These are phyloP conservation scores for Philaenus spumarius DNA, from an alignment of 1,140 invertebrate species.

Conservation along the genomic window DNA sequence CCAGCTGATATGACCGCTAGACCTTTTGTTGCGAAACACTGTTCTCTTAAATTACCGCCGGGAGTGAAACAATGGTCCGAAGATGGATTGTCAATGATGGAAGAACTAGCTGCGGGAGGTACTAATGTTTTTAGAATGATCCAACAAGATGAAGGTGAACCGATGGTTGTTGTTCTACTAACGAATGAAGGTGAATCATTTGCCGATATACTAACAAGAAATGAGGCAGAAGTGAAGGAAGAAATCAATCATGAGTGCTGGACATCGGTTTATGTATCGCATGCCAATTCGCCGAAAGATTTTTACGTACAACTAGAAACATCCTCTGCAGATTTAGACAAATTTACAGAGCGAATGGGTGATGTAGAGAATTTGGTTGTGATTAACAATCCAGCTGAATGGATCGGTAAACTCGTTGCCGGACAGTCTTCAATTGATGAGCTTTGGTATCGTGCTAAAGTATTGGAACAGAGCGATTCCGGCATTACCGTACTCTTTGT, in stretches of 20 bases:
- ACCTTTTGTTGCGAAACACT: slow-evolving; percentile 53
- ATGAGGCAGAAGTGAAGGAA: too few relatives aligned
- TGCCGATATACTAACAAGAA: too few relatives aligned
- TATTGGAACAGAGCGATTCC: slow-evolving; percentile 50
- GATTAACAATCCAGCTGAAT: not conserved
- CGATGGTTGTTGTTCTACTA: too few relatives aligned
- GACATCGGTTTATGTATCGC: slow-evolving; percentile 40
- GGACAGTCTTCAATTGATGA: slow-evolving; percentile 54
- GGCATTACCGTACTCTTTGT: slow-evolving; percentile 49
- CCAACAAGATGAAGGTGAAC: too few relatives aligned
- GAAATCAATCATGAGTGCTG: too few relatives aligned
- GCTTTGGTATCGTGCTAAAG: slow-evolving; percentile 57
- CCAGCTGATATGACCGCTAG: slow-evolving; percentile 54
- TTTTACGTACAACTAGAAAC: slow-evolving; percentile 57
- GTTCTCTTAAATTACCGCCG: slow-evolving; percentile 52
- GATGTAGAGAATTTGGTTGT: not conserved
- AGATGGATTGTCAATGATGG: slow-evolving; percentile 54
- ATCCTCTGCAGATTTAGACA: slow-evolving; percentile 48
- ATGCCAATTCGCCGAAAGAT: slow-evolving; percentile 48
- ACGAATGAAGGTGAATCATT: too few relatives aligned
- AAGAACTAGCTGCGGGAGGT: slow-evolving; percentile 54
- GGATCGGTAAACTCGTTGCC: slow-evolving; percentile 31
- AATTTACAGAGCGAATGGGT: slow-evolving; percentile 45
- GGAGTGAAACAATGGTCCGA: slow-evolving; percentile 53
- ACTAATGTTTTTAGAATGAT: slow-evolving; percentile 32